Base-by-base conservation (phyloP, 2,113 vertebrate genomes). In the Leiothrix lutea region DNA sequence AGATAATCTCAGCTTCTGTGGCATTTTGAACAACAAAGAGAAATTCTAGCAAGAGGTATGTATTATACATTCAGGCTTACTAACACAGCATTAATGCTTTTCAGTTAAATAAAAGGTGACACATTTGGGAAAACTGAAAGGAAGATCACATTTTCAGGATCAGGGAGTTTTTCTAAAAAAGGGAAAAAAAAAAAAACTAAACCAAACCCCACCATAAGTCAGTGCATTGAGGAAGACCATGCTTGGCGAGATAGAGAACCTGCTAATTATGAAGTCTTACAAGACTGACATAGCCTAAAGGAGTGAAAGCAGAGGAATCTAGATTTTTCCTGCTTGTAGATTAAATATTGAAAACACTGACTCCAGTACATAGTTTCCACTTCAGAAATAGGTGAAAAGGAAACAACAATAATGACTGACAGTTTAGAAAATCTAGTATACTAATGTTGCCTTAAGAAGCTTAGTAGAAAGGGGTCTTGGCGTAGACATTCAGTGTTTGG, bases 151-250 rank as follows among this genome's bases (percentile, higher is more conserved):
- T 71, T 91, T 90, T 73, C 28, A 82, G 31, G 44, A 81, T 67
- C 20, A 44, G 2, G 23, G 7, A 45, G 6, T 16, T 80, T 65
- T 80, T 61, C 20, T 42, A 2, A 26, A 77, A 72, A 67, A 47
- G 1, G 8, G 14, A 3, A 3, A 54, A 66, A 65, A 66, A 53
- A 4, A 1, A 28, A 9, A 2, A 6, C 9, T 14, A 26, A 48
- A 9, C 6, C 26, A 67, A 67, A 67, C 5, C 31, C 15, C 3
- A 48, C 5, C 26, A 51, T 26, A 62, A 54, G 8, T 1, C 10
- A 36, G 29, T 58, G 7, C 21, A 66, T 16, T 70, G 47, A 62
- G 84, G 36, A 17, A 70, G 8, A 24, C 35, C 11, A 10, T 14
- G 19, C 8, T 25, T 53, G 23, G 10, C 57, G 51, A 71, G 8